Percentiles rank a stretch among this genome's conserved stretches.
phyloP scores from a whole-genome alignment of 2,113 vertebrate genomes.

The Odocoileus hemionus region DNA sequence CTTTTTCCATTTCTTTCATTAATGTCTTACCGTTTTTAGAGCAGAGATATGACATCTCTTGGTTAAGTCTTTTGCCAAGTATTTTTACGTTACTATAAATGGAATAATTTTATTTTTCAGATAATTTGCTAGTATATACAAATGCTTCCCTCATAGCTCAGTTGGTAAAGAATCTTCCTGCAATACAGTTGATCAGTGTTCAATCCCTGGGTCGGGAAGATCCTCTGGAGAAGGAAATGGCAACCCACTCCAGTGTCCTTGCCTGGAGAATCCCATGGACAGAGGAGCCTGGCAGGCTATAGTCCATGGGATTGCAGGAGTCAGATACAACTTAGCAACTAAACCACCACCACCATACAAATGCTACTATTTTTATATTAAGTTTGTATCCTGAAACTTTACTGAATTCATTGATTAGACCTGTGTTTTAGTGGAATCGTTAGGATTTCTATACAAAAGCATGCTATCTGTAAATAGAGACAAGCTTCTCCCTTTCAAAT shows the following conservation, averaged over 20 bases:
- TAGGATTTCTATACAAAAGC: not conserved
- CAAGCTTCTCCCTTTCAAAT: not conserved
- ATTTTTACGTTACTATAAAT: not conserved
- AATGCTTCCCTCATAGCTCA: not conserved
- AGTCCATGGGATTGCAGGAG: not conserved
- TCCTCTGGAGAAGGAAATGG: not conserved
- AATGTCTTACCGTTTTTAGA: not conserved
- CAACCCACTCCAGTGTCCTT: not conserved
- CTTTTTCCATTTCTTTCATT: not conserved
- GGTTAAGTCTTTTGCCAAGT: not conserved
- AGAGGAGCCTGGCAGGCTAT: not conserved
- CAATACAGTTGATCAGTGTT: not conserved
- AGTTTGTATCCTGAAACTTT: not conserved
- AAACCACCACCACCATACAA: not conserved
- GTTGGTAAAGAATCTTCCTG: not conserved
- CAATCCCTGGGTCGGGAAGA: not conserved
- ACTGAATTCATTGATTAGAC: not conserved
- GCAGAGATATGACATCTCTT: not conserved
- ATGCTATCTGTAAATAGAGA: not conserved
- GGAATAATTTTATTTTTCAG: not conserved
- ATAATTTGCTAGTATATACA: not conserved
- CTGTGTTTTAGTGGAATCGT: not conserved
- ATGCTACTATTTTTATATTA: not conserved
- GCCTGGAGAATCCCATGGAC: not conserved
- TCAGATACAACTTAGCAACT: accelerated